Percentiles rank a stretch among this genome's conserved stretches.
Evolutionary conservation across 2,888 invertebrate species (phyloP).

Genomic region (Neoascia interrupta): DNA sequence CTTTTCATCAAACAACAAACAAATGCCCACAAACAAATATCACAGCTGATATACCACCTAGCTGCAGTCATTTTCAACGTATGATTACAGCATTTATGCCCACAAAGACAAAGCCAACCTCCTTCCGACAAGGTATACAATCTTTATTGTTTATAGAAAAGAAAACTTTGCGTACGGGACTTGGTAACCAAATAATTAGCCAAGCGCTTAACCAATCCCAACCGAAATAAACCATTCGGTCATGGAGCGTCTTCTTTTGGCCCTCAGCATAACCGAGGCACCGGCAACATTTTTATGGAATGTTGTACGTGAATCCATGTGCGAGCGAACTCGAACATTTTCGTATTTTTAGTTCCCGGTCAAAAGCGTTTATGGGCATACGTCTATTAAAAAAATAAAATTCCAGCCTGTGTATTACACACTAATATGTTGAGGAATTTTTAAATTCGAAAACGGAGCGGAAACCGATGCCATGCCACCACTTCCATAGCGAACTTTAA

Average conservation of each 20-base stretch:
- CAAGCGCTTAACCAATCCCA: not conserved
- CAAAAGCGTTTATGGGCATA: conserved; percentile 45
- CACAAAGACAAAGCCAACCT: not conserved
- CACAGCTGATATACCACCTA: too few relatives aligned
- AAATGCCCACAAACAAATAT: too few relatives aligned
- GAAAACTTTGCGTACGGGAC: not conserved
- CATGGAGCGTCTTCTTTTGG: conserved; percentile 3
- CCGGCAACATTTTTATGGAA: conserved; percentile 45
- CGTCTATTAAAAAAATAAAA: conserved; percentile 1
- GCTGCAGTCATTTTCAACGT: too few relatives aligned
- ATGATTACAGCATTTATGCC: too few relatives aligned
- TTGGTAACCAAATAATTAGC: conserved; percentile 6
- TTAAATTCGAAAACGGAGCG: conserved; percentile 53
- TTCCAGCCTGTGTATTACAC: conserved; percentile 17
- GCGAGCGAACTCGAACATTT: not conserved
- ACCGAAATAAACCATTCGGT: conserved; percentile 39
- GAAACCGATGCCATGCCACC: conserved; percentile 33
- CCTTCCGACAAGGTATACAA: not conserved
- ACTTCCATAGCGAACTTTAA: conserved; percentile 33
- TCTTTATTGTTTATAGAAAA: conserved; percentile 1
- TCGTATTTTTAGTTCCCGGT: conserved; percentile 54
- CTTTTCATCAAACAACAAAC: too few relatives aligned
- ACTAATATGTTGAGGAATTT: conserved; percentile 31
- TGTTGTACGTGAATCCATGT: conserved; percentile 9
- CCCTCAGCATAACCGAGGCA: conserved; percentile 21